These are phyloP conservation scores for Harpalus rubripes DNA, from an alignment of 2,888 invertebrate species.

Conservation along the genomic window DNA sequence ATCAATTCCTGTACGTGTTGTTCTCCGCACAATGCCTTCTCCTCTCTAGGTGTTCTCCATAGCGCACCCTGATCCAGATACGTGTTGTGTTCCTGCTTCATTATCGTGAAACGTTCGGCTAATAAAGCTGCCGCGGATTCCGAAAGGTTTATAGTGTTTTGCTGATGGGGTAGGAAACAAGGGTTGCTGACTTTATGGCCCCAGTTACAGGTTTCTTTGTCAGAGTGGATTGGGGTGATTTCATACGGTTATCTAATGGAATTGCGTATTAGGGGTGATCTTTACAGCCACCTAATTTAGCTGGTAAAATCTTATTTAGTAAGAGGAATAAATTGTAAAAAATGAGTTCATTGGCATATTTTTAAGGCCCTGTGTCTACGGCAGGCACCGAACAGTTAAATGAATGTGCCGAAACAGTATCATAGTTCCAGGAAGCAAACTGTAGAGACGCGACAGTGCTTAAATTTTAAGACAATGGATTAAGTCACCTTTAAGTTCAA, in stretches of 20 bases:
- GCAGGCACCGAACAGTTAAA: too few species aligned
- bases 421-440: too few species aligned
- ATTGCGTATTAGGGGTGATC: background rate
- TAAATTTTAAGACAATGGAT: too few species aligned
- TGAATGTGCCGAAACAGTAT: too few species aligned
- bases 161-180: slow-evolving; percentile 42
- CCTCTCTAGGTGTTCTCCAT: background rate
- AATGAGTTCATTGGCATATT: too few species aligned
- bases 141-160: slow-evolving; percentile 53
- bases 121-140: slow-evolving; percentile 53
- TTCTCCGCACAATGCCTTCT: background rate
- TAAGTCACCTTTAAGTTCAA: too few species aligned
- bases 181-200: slow-evolving; percentile 24
- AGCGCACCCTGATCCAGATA: slow-evolving; percentile 6
- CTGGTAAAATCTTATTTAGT: background rate
- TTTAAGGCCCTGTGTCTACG: too few species aligned
- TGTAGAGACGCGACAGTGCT: too few species aligned
- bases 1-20: slow-evolving; percentile 13
- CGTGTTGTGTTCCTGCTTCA: slow-evolving; percentile 46
- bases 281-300: background rate
- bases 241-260: background rate
- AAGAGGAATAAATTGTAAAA: background rate
- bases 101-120: slow-evolving; percentile 58
- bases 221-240: background rate
- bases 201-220: slow-evolving; percentile 18